phyloP scores from a whole-genome alignment of 2,888 invertebrate genomes.

The Alviniconcha strummeri region DNA sequence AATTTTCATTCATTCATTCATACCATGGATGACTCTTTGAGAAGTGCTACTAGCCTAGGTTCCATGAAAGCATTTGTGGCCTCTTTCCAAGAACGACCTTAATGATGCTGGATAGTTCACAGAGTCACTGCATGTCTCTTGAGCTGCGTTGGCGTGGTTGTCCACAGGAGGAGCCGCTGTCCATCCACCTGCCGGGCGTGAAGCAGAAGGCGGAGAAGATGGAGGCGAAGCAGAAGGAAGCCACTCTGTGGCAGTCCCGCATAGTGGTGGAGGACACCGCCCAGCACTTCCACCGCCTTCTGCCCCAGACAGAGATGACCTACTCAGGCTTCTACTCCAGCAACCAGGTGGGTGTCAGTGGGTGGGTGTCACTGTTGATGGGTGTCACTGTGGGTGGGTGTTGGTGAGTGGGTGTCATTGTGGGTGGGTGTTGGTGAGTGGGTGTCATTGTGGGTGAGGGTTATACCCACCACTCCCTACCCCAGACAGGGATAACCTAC shows the following conservation, averaged over 20 bases:
- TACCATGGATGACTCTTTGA: too few species aligned
- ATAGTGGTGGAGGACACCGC: conserved; percentile 62
- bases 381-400: not conserved
- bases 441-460: not conserved
- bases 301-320: conserved; percentile 67
- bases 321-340: conserved; percentile 61
- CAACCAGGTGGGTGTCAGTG: conserved; percentile 61
- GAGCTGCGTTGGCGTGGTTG: too few species aligned
- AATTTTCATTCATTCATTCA: too few species aligned
- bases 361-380: not conserved
- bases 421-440: not conserved
- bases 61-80: too few species aligned
- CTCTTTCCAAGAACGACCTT: too few species aligned
- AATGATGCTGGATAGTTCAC: too few species aligned
- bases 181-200: conserved; percentile 66
- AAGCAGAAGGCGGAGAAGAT: conserved; percentile 58
- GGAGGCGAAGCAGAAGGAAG: conserved; percentile 45
- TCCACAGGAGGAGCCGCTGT: conserved; percentile 51
- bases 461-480: conserved; percentile 62
- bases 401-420: not conserved
- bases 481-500: conserved; percentile 66
- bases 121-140: too few species aligned
- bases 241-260: conserved; percentile 55
- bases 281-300: conserved; percentile 63
- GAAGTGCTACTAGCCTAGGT: too few species aligned